Evolutionary conservation across 2,797 vertebrate genomes (phyloP), one percentile per base, ranked within the genome.

Genomic region (Sebastes ruberrimus): DNA sequence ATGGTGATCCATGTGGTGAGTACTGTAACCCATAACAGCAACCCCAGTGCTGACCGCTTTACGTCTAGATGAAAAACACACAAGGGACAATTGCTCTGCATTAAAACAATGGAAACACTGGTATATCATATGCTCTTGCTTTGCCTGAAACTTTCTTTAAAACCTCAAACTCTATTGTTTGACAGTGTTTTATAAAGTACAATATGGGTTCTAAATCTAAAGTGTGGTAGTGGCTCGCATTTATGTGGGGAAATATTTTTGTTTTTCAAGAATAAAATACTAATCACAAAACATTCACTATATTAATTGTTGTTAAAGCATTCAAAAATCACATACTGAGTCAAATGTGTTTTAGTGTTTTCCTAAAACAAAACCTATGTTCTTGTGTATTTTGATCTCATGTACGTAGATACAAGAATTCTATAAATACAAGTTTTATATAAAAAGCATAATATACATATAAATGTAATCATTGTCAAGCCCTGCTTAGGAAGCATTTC

Each of bases 1-100:
- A 98, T 95, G 52, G 96, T 96, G 76, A 98, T 97, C 97, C 98
- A 99, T 2, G 97, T 97, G 8, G 97, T 97, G 68, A 98, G 95
- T 14, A 97, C 94, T n/a, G 95, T 93, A 7, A 97, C 92, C 98
- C 98, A 99, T 46, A 97, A 92, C 28, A 97, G 84, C 65, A 98
- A 92, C 30, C 97, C 97, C 80, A 98, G 38, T 2, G 94, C 97
- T 0, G 97, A 99, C 23, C 97, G 95, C 92, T 97, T 97, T 53
- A 98, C 97, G 94, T 99, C 97, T 98, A 91, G 16, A 78, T 75
- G 33, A 56, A 73, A 83, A 78, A 84, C 25, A 81, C 13, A 71
- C 1, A 62, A 22, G 10, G 30, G 9, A 52, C 8, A 76, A 20
- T 59, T 28, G 3, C 7, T 65, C n/a, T 4, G 6, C 18, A 74